These are phyloP conservation scores for Anhinga anhinga DNA, from an alignment of 2,113 vertebrate species.

Conservation along the genomic window DNA sequence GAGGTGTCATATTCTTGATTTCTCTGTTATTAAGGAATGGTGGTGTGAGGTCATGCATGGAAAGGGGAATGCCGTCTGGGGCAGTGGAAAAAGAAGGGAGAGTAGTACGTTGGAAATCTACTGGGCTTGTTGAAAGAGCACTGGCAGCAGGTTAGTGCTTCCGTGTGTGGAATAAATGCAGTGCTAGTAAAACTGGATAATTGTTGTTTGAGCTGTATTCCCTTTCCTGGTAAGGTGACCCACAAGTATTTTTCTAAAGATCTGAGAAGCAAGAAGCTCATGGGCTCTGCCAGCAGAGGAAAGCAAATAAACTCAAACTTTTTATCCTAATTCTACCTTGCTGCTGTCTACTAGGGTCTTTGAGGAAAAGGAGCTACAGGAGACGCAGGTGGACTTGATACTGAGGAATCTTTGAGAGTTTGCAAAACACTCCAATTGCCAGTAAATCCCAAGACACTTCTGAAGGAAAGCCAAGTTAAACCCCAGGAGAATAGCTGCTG, in stretches of 20 bases:
- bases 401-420: slow-evolving; percentile 48
- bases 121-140: neutral
- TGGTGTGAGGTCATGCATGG: neutral
- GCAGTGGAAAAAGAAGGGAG: neutral
- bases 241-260: neutral
- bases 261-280: neutral
- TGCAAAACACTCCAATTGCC: slow-evolving; percentile 65
- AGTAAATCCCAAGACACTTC: slow-evolving; percentile 24
- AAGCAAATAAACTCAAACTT: slow-evolving; percentile 1
- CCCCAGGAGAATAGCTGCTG: neutral
- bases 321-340: neutral
- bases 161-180: neutral
- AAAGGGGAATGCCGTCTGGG: neutral
- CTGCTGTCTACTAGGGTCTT: neutral
- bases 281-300: neutral
- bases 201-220: neutral
- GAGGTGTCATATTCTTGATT: neutral
- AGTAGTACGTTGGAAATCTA: neutral
- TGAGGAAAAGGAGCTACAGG: slow-evolving; percentile 13
- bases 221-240: neutral
- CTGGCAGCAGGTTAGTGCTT: neutral
- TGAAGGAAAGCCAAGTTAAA: slow-evolving; percentile 40
- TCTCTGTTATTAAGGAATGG: neutral
- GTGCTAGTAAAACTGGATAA: neutral
- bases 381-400: slow-evolving; percentile 17